Conservation (phyloP, 1,140 invertebrate genomes). For the Trichonephila clavata region DNA sequence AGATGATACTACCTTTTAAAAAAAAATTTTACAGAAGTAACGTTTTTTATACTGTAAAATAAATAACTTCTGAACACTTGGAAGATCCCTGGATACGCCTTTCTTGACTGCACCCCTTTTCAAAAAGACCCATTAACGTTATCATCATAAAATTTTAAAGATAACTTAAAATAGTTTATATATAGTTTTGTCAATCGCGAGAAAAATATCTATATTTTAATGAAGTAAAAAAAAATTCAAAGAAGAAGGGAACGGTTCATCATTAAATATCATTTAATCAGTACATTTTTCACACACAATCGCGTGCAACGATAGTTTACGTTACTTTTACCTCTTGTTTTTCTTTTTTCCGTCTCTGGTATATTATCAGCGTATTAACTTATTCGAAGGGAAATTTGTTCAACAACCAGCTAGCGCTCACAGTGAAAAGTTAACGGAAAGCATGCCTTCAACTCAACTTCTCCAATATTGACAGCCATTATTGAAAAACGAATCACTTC, state of each 20-base stretch:
- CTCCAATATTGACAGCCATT: constrained; percentile 66
- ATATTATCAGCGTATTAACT: constrained; percentile 70
- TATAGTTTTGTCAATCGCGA: too few relatives aligned
- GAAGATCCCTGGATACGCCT: too few relatives aligned
- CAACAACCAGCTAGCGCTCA: neutral
- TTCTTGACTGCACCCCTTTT: too few relatives aligned
- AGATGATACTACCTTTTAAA: too few relatives aligned
- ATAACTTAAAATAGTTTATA: too few relatives aligned
- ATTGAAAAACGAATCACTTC: constrained; percentile 74
- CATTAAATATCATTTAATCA: constrained; percentile 22
- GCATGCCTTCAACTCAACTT: constrained; percentile 25
- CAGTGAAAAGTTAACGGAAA: constrained; percentile 66
- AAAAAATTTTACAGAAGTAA: too few relatives aligned
- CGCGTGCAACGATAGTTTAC: neutral
- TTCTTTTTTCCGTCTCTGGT: neutral
- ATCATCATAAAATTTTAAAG: too few relatives aligned
- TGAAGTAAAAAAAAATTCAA: neutral
- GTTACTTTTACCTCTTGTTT: constrained; percentile 21
- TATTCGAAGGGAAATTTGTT: constrained; percentile 43
- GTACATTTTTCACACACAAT: constrained; percentile 24
- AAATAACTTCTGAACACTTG: too few relatives aligned
- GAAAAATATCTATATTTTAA: neutral
- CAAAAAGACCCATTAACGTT: too few relatives aligned
- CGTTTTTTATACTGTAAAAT: too few relatives aligned
- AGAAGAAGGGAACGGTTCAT: neutral